Percentiles rank a stretch among this genome's conserved stretches.
Evolutionary conservation across 2,888 invertebrate species (phyloP).

Genomic region (Horisme vitalbata): DNA sequence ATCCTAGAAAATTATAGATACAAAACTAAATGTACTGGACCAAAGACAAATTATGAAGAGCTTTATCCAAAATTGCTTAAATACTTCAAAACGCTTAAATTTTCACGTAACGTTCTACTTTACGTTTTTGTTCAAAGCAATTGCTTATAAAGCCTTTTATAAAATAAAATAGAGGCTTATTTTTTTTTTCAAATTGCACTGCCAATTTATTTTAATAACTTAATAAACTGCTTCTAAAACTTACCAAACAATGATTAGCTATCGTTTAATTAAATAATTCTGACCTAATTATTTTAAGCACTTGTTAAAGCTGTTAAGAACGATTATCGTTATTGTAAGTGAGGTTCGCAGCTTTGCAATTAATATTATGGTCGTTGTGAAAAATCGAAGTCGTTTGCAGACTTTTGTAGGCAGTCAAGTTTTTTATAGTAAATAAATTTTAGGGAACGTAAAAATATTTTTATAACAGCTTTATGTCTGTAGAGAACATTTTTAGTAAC

Average conservation of each 20-base stretch:
- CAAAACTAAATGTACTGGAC: too few relatives aligned
- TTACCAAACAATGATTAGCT: conserved; percentile 1
- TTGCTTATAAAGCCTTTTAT: too few relatives aligned
- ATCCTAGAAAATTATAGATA: too few relatives aligned
- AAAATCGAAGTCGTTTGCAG: conserved; percentile 16
- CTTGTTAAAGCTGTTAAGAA: conserved; percentile 22
- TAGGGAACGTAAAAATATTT: conserved; percentile 6
- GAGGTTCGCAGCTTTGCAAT: conserved; percentile 21
- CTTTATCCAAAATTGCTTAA: too few relatives aligned
- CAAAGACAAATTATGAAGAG: too few relatives aligned
- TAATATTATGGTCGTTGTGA: conserved; percentile 25
- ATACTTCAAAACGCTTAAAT: too few relatives aligned
- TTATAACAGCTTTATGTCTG: conserved; percentile 10
- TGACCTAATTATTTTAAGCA: conserved; percentile 23
- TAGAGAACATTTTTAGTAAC: conserved; percentile 3
- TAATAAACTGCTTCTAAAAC: conserved; percentile 18
- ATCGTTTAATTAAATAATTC: too few relatives aligned
- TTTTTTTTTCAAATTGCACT: too few relatives aligned
- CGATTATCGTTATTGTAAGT: conserved; percentile 24
- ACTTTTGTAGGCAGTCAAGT: conserved; percentile 5
- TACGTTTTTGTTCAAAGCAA: too few relatives aligned
- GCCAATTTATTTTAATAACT: conserved; percentile 16
- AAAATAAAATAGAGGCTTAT: too few relatives aligned
- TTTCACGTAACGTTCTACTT: too few relatives aligned
- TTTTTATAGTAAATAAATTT: conserved; percentile 16